A percentile compares a stretch with the other conserved stretches of the same genome.
phyloP scores from a whole-genome alignment of 2,888 invertebrate genomes.

The Ceraclea dissimilis region DNA sequence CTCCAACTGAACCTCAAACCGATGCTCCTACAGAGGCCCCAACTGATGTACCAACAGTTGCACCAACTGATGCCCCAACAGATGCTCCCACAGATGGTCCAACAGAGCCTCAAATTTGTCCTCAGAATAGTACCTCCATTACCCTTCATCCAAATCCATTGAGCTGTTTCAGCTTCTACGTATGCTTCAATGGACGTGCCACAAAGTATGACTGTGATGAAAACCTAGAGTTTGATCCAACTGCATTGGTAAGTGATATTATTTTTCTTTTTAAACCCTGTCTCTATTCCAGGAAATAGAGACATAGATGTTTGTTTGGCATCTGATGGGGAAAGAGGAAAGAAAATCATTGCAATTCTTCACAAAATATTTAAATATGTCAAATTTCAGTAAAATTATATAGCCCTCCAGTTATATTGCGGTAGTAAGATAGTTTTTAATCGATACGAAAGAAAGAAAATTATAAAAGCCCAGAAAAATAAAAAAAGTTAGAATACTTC shows the following conservation, averaged over 20 bases:
- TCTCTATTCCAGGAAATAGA: background rate
- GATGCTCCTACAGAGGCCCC: constrained; percentile 13
- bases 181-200: constrained; percentile 13
- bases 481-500: too few species aligned
- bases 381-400: too few species aligned
- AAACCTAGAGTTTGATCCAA: constrained; percentile 9
- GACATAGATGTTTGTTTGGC: too few species aligned
- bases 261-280: background rate
- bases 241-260: background rate
- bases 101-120: constrained; percentile 8
- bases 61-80: constrained; percentile 8
- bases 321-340: too few species aligned
- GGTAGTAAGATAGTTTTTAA: too few species aligned
- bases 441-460: too few species aligned
- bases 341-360: too few species aligned
- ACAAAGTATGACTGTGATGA: constrained; percentile 11
- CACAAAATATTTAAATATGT: background rate
- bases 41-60: constrained; percentile 9
- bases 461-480: too few species aligned
- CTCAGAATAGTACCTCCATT: constrained; percentile 4
- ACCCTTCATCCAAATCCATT: constrained; percentile 1
- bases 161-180: constrained; percentile 6
- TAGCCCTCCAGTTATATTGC: too few species aligned
- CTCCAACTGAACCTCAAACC: constrained; percentile 13
- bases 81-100: constrained; percentile 10